These are phyloP conservation scores for Dascyllus trimaculatus DNA, from an alignment of 2,113 vertebrate genomes.

Conservation along the genomic window DNA sequence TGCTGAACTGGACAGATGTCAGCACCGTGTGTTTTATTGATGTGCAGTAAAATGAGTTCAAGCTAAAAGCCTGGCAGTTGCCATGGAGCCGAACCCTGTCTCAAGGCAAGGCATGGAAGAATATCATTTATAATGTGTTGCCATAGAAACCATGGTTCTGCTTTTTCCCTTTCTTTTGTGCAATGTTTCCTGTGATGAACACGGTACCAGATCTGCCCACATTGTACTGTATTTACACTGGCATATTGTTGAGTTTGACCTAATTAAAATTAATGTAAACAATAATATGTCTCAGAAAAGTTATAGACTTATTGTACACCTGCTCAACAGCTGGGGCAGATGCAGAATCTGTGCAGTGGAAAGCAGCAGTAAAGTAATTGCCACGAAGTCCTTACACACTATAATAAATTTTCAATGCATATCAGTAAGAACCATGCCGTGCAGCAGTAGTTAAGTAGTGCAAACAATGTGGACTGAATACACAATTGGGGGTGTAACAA, in stretches of 20 bases:
- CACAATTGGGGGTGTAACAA: not conserved
- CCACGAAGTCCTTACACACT: not conserved
- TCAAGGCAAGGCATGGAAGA: constrained; percentile 68
- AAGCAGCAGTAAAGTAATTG: not conserved
- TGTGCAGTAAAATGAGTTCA: constrained; percentile 69
- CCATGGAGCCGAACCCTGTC: constrained; percentile 74
- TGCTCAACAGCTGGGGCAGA: not conserved
- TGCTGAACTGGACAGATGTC: constrained; percentile 61
- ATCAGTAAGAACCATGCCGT: not conserved
- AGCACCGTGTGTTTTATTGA: constrained; percentile 73
- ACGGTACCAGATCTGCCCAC: not conserved
- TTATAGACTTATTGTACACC: not conserved
- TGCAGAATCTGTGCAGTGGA: not conserved
- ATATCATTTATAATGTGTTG: constrained; percentile 79
- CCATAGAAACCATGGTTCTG: constrained; percentile 75
- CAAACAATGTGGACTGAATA: not conserved
- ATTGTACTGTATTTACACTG: not conserved
- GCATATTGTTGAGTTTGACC: not conserved
- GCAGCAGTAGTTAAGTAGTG: not conserved
- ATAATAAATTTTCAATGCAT: not conserved
- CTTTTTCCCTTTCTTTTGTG: constrained; percentile 41
- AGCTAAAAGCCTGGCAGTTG: constrained; percentile 70
- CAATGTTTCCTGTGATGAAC: constrained; percentile 32
- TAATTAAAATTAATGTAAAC: not conserved
- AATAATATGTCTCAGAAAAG: not conserved